phyloP scores from a whole-genome alignment of 2,888 invertebrate genomes.

The Polyommatus iphigenia region DNA sequence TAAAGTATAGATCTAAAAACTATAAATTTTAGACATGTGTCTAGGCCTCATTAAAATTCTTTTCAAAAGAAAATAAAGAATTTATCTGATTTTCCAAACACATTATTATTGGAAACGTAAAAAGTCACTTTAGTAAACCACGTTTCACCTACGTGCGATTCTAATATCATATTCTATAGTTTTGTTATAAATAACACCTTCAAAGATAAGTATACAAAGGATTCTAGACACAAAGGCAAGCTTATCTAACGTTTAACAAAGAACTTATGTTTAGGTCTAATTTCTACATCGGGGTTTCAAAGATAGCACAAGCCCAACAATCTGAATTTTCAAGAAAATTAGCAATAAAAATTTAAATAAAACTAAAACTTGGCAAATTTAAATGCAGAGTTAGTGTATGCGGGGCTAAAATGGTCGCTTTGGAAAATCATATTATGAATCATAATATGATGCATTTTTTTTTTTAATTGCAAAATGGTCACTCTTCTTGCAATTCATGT shows the following conservation, averaged over 20 bases:
- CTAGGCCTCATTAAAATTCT: too few relatives aligned
- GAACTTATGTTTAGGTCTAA: slow-evolving; percentile 10
- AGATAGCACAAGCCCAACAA: background rate
- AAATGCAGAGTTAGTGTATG: too few relatives aligned
- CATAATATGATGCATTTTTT: too few relatives aligned
- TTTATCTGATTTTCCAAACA: background rate
- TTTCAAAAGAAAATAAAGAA: too few relatives aligned
- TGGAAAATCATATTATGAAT: too few relatives aligned
- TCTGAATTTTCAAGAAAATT: background rate
- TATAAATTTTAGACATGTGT: too few relatives aligned
- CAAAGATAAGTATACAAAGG: slow-evolving; percentile 13
- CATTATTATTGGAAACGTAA: background rate
- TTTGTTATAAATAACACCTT: slow-evolving; percentile 7
- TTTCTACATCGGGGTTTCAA: background rate
- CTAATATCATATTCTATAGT: background rate
- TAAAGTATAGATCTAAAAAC: too few relatives aligned
- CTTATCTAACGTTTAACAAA: slow-evolving; percentile 24
- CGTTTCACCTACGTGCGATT: background rate
- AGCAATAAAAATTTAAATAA: background rate
- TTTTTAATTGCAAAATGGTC: too few relatives aligned
- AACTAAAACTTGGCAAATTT: too few relatives aligned
- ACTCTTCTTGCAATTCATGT: too few relatives aligned
- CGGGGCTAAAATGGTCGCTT: too few relatives aligned
- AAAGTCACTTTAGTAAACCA: background rate
- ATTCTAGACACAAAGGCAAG: slow-evolving; percentile 22